These are phyloP conservation scores for Agonum fuliginosum DNA, from an alignment of 2,888 invertebrate genomes.

Conservation along the genomic window DNA sequence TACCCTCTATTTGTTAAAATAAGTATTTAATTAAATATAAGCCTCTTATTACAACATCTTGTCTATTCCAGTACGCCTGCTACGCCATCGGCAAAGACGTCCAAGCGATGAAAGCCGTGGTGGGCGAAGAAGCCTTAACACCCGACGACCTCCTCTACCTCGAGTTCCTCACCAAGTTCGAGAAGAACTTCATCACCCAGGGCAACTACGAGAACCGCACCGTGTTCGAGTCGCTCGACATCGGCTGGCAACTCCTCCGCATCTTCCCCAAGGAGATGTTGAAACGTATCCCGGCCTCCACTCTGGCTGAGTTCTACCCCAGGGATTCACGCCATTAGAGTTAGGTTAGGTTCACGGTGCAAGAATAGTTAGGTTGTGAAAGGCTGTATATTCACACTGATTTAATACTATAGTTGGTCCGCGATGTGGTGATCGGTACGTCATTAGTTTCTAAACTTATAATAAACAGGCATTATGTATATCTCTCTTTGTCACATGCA, in stretches of 20 bases:
- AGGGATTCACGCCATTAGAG: slow-evolving; percentile 89
- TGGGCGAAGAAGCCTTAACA: slow-evolving; percentile 99
- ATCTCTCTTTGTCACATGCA: too few relatives aligned
- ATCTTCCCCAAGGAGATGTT: slow-evolving; percentile 99
- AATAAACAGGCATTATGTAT: too few relatives aligned
- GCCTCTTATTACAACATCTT: background rate
- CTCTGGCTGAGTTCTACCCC: slow-evolving; percentile 98
- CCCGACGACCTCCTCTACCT: slow-evolving; percentile 98
- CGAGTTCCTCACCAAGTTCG: slow-evolving; percentile 99
- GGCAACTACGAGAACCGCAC: slow-evolving; percentile 99
- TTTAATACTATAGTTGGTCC: too few relatives aligned
- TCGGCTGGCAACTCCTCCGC: slow-evolving; percentile 99
- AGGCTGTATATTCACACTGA: too few relatives aligned
- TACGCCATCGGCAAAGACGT: slow-evolving; percentile 99
- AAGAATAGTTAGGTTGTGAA: too few relatives aligned
- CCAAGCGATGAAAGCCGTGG: slow-evolving; percentile 99
- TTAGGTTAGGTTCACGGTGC: too few relatives aligned
- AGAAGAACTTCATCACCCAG: slow-evolving; percentile 99
- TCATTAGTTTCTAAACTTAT: too few relatives aligned
- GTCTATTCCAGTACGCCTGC: slow-evolving; percentile 91
- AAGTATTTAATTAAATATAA: too few relatives aligned
- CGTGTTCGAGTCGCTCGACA: slow-evolving; percentile 99
- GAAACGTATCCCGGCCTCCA: slow-evolving; percentile 97
- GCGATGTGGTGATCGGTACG: too few relatives aligned
- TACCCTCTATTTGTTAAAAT: too few relatives aligned